phyloP scores from a whole-genome alignment of 2,113 vertebrate species.

The Lynx canadensis region DNA sequence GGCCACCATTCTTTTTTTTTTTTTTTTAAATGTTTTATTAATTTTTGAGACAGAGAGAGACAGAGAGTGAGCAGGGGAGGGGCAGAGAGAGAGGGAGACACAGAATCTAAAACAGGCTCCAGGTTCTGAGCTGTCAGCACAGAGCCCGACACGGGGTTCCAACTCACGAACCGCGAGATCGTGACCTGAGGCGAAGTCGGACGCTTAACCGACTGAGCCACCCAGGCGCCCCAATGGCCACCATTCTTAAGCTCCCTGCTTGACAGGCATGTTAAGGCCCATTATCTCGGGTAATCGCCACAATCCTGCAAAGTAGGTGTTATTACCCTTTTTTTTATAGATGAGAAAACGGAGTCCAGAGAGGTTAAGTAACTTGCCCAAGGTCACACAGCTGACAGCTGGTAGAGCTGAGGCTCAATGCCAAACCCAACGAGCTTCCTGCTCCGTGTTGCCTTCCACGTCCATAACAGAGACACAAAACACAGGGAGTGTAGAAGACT shows the following conservation, averaged over 20 bases:
- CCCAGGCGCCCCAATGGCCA: no score
- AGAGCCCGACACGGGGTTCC: no score
- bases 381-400: neutral
- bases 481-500: rapidly evolving
- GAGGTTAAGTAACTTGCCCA: neutral
- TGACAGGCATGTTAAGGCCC: neutral
- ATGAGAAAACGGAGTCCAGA: neutral
- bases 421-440: neutral
- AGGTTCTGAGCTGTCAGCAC: no score
- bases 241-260: neutral
- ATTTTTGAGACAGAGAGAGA: no score
- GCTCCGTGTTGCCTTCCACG: neutral
- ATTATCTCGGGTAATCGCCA: neutral
- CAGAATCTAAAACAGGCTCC: no score
- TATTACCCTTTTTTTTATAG: neutral
- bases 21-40: no score
- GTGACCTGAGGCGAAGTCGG: no score
- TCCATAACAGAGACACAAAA: neutral
- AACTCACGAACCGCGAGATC: no score
- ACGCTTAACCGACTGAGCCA: no score
- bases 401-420: neutral
- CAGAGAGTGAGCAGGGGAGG: no score
- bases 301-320: neutral
- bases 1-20: neutral
- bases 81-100: no score